Percentiles rank a stretch among this genome's conserved stretches.
These are phyloP conservation scores for Brachypteracias leptosomus DNA, from an alignment of 2,113 vertebrate genomes.

Conservation along the genomic window DNA sequence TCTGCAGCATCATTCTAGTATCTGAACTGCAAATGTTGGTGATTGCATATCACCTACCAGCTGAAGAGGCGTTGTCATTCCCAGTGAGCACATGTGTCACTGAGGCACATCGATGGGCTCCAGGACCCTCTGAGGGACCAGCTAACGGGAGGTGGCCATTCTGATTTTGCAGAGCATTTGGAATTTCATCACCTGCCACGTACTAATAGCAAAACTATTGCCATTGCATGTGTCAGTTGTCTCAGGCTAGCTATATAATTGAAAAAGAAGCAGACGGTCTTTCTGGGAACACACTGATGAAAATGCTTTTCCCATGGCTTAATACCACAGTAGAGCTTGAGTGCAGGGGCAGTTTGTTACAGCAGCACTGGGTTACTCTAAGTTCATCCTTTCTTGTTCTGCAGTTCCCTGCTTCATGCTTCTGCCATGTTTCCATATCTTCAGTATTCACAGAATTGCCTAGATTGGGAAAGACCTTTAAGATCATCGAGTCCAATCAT, in stretches of 20 bases:
- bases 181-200: neutral
- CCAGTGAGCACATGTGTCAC: rapidly evolving
- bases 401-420: neutral
- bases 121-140: neutral
- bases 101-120: neutral
- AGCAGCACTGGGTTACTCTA: neutral
- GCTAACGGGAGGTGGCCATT: neutral
- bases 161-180: neutral
- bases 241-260: neutral
- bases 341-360: neutral
- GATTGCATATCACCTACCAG: neutral
- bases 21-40: neutral
- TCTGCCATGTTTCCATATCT: neutral
- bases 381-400: neutral
- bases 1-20: neutral
- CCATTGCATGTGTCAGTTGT: neutral
- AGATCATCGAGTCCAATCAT: no score
- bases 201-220: neutral
- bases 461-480: no score
- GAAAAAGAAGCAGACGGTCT: neutral
- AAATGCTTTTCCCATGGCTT: neutral
- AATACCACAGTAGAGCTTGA: neutral
- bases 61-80: neutral
- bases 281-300: neutral
- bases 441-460: neutral